A percentile compares a stretch with the other conserved stretches of the same genome.
phyloP scores from a whole-genome alignment of 2,797 vertebrate genomes.

The Zenarchopterus dispar region DNA sequence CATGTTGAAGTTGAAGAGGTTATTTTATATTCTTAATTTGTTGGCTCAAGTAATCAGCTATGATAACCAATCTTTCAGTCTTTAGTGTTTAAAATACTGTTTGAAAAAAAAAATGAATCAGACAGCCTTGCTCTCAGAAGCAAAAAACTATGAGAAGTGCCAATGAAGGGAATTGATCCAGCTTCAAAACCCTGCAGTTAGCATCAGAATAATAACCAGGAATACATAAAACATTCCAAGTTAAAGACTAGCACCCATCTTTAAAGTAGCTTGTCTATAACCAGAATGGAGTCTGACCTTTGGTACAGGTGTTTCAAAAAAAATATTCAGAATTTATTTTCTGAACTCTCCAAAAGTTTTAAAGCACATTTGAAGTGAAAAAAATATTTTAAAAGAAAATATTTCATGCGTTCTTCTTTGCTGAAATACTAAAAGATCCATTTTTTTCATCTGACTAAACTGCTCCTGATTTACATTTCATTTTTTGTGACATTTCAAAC shows the following conservation, averaged over 20 bases:
- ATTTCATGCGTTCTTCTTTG: slow-evolving; percentile 18
- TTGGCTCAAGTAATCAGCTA: background rate
- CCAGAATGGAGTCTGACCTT: too few relatives aligned
- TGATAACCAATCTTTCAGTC: background rate
- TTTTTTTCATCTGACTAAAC: slow-evolving; percentile 41
- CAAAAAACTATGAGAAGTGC: too few relatives aligned
- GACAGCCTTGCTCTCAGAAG: too few relatives aligned
- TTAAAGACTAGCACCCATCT: background rate
- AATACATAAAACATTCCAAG: background rate
- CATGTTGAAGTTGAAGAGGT: too few relatives aligned
- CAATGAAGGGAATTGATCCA: too few relatives aligned
- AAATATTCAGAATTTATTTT: slow-evolving; percentile 5
- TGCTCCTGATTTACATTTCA: slow-evolving; percentile 50
- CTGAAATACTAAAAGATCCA: slow-evolving; percentile 27
- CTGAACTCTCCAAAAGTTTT: slow-evolving; percentile 7
- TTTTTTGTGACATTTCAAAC: slow-evolving; percentile 64
- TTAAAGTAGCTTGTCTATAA: background rate
- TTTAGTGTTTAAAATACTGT: background rate
- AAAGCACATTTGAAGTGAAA: slow-evolving; percentile 3
- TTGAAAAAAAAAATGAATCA: background rate
- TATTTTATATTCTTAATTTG: background rate
- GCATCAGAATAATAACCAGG: background rate
- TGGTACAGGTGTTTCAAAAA: background rate
- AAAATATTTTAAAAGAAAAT: slow-evolving; percentile 6
- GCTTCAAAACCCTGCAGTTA: too few relatives aligned